Conservation (phyloP, 2,797 vertebrate genomes). For the Natrix natrix region DNA sequence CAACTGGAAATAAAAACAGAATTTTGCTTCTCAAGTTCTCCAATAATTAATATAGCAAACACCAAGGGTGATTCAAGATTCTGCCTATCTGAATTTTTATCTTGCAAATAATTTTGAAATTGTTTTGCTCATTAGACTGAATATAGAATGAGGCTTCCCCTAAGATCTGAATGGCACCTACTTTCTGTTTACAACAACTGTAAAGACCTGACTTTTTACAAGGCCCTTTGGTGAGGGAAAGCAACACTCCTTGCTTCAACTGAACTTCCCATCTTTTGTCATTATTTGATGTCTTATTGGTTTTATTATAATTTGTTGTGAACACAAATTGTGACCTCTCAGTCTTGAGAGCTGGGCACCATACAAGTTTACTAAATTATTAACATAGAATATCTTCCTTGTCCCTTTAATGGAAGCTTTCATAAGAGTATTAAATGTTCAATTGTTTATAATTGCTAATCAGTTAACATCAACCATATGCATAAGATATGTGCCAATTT, state of each 20-base stretch:
- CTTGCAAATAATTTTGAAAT: neutral
- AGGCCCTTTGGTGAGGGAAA: neutral
- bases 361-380: neutral
- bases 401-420: too few relatives aligned
- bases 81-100: neutral
- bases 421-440: neutral
- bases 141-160: neutral
- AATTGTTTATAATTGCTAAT: neutral
- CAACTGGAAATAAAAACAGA: neutral
- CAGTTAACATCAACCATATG: neutral
- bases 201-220: neutral
- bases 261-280: neutral
- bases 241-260: neutral
- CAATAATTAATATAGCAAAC: neutral
- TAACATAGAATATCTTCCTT: neutral
- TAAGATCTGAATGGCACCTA: neutral
- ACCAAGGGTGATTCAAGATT: neutral
- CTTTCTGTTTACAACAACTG: neutral
- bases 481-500: neutral
- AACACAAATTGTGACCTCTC: neutral
- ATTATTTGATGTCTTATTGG: neutral
- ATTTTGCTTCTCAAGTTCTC: neutral
- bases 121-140: neutral
- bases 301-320: neutral
- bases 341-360: neutral